phyloP scores from a whole-genome alignment of 2,797 vertebrate species.

The Oophaga sylvatica region DNA sequence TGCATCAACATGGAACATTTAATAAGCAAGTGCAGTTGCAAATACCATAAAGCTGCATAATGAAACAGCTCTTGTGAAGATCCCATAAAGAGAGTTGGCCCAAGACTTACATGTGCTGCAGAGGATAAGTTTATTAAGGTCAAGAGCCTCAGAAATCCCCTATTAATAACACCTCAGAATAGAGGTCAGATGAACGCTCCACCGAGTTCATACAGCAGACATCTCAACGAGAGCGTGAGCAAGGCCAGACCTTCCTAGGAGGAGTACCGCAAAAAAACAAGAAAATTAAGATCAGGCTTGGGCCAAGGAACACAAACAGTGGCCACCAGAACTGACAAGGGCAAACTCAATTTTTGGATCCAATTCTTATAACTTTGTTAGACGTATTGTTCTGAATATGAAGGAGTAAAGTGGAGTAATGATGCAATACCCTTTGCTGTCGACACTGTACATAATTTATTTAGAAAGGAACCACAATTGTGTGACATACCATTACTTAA shows the following conservation, averaged over 20 bases:
- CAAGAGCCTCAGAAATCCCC: background rate
- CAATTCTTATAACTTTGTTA: no score
- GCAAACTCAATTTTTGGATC: no score
- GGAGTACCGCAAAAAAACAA: background rate
- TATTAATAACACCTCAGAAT: background rate
- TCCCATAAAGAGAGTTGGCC: background rate
- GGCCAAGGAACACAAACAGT: background rate
- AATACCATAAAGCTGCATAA: background rate
- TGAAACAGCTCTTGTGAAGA: background rate
- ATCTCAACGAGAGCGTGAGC: background rate
- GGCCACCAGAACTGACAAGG: background rate
- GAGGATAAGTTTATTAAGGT: background rate
- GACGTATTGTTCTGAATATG: no score
- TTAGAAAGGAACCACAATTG: no score
- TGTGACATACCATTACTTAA: no score
- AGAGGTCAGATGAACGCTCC: background rate
- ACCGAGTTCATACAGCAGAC: background rate
- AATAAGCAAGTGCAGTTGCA: background rate
- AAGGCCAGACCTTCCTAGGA: background rate
- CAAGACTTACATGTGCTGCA: background rate
- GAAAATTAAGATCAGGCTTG: background rate
- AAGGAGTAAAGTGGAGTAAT: no score
- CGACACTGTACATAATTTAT: no score
- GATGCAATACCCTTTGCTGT: no score
- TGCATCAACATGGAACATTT: background rate